Base-by-base conservation (phyloP, 2,113 vertebrate genomes). In the Meleagris gallopavo region DNA sequence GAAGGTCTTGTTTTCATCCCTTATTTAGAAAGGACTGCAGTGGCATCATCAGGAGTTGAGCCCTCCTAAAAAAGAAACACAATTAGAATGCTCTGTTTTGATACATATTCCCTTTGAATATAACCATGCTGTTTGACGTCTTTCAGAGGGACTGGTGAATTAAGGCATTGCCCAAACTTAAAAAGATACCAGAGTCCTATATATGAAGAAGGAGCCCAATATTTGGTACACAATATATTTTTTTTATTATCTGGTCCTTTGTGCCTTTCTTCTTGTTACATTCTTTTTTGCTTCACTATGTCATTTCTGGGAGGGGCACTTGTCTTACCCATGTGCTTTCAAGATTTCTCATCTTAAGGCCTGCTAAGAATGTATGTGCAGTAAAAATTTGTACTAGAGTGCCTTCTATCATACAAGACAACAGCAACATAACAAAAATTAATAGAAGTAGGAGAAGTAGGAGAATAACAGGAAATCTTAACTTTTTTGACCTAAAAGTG, bases 231-330 rank as follows among this genome's bases (percentile, higher is more conserved):
- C 22, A 71, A 11, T 66, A 29, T 55, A 24, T 86, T 82, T 71
- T 95, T 89, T 87, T 72, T 60, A 19, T 6, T 10, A 40, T 86
- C 80, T 85, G 72, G 72, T 83, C 86, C 87, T 89, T 84, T 36
- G 64, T 76, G 36, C 87, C 27, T 36, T 96, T 86, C 91, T 90
- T 88, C 94, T n/a, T 92, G 74, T 75, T 30, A 69, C 55, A 67
- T 4, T 86, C 84, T 58, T 79, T 40, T 87, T 90, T 72, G 46
- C 69, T 95, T 94, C 67, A 45, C 57, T 90, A 0, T 54, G n/a
- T 69, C 52, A 58, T 89, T 72, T 92, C 90, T 69, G 34, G 62
- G 62, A 93, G 69, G 4, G 22, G 17, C 43, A 43, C 17, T 74
- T 77, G 27, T 14, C 71, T 85, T 79, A 62, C 18, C 18, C 17